Base-by-base conservation (phyloP, 2,888 invertebrate genomes). In the Lobophora halterata region DNA sequence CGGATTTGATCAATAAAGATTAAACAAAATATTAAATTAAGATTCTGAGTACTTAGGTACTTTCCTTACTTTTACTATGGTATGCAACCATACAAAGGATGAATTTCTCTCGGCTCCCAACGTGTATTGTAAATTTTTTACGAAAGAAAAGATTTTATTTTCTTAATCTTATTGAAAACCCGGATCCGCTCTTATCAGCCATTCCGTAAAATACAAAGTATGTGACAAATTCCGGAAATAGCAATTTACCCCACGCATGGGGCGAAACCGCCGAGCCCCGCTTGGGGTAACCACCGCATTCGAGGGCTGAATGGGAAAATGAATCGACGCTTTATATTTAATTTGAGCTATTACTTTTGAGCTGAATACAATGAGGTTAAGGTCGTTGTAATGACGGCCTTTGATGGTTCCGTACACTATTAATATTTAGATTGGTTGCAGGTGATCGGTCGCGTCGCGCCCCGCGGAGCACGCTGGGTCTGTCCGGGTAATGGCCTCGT, bases 261-360 rank as follows among this genome's bases (percentile, higher is more conserved):
- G 19, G 28, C 33, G 46, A 43, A 48, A 46, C 48, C 27, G 52
- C 49, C 51, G 51, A 46, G 41, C 40, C 40, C 43, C 29, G 25
- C 36, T 44, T 54, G 53, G 54, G 58, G 54, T 59, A 53, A 62
- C 58, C 43, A 45, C 44, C 46, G 41, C 51, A 51, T 58, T 63
- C 54, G 46, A 44, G 47, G 36, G 38, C 25, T 53, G 49, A 48
- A 53, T 56, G 39, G 40, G 51, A 56, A 46, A 60, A 61, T 56
- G 49, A 60, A 48, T 51, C 52, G 39, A 51, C 58, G 52, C 47
- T 62, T 61, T 54, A 54, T 53, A n/a, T n/a, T n/a, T 40, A 29
- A 31, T 30, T 21, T 38, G 19, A 33, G 46, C 33, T 32, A 40
- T 40, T 39, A 20, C 24, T 4, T 18, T 24, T 9, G 33, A 40